Conservation (phyloP, 2,113 vertebrate genomes). For the Caracal caracal region DNA sequence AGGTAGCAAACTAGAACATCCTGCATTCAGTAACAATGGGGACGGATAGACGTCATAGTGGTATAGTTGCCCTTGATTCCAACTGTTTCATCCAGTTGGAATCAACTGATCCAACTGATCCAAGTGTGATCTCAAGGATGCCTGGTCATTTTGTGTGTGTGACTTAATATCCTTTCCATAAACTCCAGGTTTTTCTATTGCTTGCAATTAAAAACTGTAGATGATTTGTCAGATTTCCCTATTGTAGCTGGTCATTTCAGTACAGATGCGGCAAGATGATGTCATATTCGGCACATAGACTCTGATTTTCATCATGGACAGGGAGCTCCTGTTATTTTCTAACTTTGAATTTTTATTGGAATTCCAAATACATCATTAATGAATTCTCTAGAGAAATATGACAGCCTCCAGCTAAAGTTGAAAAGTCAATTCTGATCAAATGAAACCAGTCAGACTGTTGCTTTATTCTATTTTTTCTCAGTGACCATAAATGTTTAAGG, state of each 20-base stretch:
- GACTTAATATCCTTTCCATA: not conserved
- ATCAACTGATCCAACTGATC: no score
- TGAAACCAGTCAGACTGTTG: not conserved
- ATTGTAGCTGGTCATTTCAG: not conserved
- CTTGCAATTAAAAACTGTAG: not conserved
- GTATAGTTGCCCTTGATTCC: not conserved
- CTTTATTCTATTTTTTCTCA: not conserved
- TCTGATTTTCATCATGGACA: not conserved
- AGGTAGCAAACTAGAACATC: not conserved
- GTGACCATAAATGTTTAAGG: not conserved
- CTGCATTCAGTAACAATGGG: not conserved
- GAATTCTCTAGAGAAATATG: slow-evolving; percentile 16
- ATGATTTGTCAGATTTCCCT: not conserved
- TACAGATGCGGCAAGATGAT: not conserved
- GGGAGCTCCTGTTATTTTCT: not conserved
- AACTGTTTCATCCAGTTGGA: no score
- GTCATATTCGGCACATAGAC: not conserved
- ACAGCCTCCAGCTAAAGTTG: not conserved
- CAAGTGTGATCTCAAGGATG: not conserved
- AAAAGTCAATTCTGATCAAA: slow-evolving; percentile 62
- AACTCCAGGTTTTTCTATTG: not conserved
- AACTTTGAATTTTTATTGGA: slow-evolving; percentile 45
- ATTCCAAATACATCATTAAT: slow-evolving; percentile 47
- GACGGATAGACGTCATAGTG: not conserved
- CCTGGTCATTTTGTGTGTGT: not conserved